Conservation (phyloP, 2,888 invertebrate species). For the Agrotis clavis region DNA sequence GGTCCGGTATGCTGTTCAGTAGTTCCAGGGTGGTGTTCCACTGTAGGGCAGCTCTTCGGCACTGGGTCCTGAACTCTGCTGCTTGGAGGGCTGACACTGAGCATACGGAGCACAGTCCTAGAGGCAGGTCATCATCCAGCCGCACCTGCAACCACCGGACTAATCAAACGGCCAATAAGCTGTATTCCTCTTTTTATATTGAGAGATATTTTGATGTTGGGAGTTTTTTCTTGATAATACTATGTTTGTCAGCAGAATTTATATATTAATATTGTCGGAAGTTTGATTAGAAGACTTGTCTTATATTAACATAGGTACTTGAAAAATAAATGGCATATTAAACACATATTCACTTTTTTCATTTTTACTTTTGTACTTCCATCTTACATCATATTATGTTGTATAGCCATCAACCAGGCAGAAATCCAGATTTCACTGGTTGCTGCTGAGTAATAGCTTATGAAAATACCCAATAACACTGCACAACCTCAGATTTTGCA, state of each 20-base stretch:
- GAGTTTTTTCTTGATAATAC: background rate
- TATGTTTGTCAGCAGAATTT: background rate
- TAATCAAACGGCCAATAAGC: slow-evolving; percentile 80
- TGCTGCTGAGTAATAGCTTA: no score
- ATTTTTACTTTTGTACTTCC: no score
- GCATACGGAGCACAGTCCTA: slow-evolving; percentile 81
- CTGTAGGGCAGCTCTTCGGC: slow-evolving; percentile 71
- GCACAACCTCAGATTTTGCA: no score
- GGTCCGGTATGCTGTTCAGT: slow-evolving; percentile 70
- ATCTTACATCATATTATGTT: no score
- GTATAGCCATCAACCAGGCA: no score
- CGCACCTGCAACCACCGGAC: slow-evolving; percentile 86
- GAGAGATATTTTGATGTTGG: background rate
- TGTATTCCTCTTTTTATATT: slow-evolving; percentile 59
- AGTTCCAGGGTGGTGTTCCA: slow-evolving; percentile 78
- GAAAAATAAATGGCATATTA: no score
- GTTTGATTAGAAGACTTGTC: no score
- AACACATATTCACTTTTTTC: no score
- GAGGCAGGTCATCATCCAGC: slow-evolving; percentile 79
- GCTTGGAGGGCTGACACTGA: slow-evolving; percentile 76
- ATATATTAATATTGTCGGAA: no score
- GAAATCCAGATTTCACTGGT: no score
- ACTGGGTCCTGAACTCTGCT: slow-evolving; percentile 78
- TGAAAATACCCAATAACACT: no score
- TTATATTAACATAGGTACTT: no score